A percentile compares a stretch with the other conserved stretches of the same genome.
These are phyloP conservation scores for Megalops atlanticus DNA, from an alignment of 2,113 vertebrate genomes.

Conservation along the genomic window DNA sequence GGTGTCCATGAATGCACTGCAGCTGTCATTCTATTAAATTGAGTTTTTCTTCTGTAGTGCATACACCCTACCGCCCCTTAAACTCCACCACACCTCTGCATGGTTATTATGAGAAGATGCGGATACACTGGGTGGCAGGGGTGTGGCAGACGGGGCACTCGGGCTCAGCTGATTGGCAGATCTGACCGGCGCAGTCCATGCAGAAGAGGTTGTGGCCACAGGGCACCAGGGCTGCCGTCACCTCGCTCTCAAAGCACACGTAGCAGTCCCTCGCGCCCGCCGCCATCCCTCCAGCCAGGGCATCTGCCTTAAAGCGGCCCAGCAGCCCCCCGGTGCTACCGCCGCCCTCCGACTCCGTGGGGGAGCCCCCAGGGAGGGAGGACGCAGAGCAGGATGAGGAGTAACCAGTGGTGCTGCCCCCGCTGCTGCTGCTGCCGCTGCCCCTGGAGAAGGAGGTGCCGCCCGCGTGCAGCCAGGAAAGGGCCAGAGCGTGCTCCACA, in stretches of 20 bases:
- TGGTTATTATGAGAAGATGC: constrained; percentile 91
- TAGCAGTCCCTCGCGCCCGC: constrained; percentile 83
- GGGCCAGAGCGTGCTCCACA: constrained; percentile 82
- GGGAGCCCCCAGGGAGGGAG: constrained; percentile 80
- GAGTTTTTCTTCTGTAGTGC: background rate
- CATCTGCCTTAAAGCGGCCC: constrained; percentile 63
- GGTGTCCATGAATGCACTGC: constrained; percentile 38
- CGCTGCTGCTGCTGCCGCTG: constrained; percentile 69
- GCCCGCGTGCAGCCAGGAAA: constrained; percentile 84
- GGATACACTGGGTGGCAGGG: constrained; percentile 93
- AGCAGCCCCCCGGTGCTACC: constrained; percentile 65
- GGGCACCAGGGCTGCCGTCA: constrained; percentile 89
- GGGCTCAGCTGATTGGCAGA: constrained; percentile 85
- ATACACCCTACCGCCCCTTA: background rate
- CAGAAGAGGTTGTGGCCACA: constrained; percentile 98
- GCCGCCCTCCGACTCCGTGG: constrained; percentile 81
- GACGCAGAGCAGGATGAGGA: constrained; percentile 79
- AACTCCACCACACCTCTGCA: background rate
- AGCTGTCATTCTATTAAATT: background rate
- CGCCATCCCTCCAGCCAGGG: constrained; percentile 56
- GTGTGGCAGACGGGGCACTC: constrained; percentile 92
- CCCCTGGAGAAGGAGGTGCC: constrained; percentile 79
- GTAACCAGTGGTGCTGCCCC: constrained; percentile 77
- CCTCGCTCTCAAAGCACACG: constrained; percentile 92
- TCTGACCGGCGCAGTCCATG: constrained; percentile 95